Evolutionary conservation across 1,140 invertebrate species (phyloP), one percentile per base, ranked within the genome.

Genomic region (Neelides sp.): DNA sequence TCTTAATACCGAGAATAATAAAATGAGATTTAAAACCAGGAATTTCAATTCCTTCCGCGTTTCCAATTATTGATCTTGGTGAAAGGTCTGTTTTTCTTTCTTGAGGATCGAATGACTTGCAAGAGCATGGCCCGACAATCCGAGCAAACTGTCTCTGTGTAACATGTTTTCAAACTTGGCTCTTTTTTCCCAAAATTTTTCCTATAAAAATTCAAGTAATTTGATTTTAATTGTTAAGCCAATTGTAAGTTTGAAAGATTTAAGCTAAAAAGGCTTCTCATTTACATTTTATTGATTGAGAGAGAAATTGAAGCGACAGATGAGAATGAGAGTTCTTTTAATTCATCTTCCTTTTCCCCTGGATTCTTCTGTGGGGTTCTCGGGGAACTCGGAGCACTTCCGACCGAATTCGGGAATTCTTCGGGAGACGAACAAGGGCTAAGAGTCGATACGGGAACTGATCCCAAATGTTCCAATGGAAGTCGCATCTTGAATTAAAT

Each of bases 401-500:
- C 78, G 52, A 74, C 74, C 57, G 67, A 71, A 62, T 70, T 73
- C 54, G 56, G 55, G n/a, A 48, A 20, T 26, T 24, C 42, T 30
- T 7, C 15, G 15, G 13, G 73, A 19, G 74, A 74, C 62, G 85
- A 75, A 58, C 80, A 84, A 15, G 91, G 90, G 60, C 85, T 91
- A 28, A 95, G 71, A 59, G 90, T 75, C 50, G 90, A 88, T 23
- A 95, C 87, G 3, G 91, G 90, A 49, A 94, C 86, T 65, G 86
- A 86, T n/a, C 85, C 80, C 70, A 94, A 95, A 64, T 94, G 88
- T 64, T 93, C 89, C 48, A 85, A 89, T 19, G 90, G 91, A 58
- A 96, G 91, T 51, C 87, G 78, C 90, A 96, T 95, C 83, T 92
- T 69, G 5, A n/a, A n/a, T n/a, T n/a, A n/a, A n/a, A n/a, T n/a